A percentile compares a stretch with the other conserved stretches of the same genome.
Evolutionary conservation across 2,888 invertebrate genomes (phyloP).

Genomic region (Lingula anatina): DNA sequence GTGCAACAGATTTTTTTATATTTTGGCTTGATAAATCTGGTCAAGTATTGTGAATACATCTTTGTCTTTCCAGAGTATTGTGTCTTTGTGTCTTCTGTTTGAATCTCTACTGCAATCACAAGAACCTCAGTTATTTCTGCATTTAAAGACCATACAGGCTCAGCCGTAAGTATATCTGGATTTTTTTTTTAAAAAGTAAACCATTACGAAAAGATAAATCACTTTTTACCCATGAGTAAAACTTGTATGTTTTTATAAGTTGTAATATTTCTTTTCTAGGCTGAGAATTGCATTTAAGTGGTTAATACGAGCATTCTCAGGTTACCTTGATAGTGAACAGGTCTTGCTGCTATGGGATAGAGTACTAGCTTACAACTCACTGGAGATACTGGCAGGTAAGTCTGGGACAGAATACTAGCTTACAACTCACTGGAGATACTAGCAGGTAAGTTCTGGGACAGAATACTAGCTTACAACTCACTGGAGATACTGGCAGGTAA

Average conservation of each 20-base stretch:
- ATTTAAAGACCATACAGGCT: slow-evolving; percentile 80
- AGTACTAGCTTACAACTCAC: slow-evolving; percentile 82
- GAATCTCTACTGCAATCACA: slow-evolving; percentile 84
- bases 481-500: too few relatives aligned
- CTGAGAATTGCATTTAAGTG: slow-evolving; percentile 90
- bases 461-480: too few relatives aligned
- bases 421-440: too few relatives aligned
- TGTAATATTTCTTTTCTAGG: too few relatives aligned
- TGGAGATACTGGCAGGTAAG: slow-evolving; percentile 73
- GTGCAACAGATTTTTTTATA: too few relatives aligned
- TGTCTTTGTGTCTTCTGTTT: slow-evolving; percentile 81
- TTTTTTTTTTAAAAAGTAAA: too few relatives aligned
- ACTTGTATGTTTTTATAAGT: too few relatives aligned
- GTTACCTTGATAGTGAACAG: slow-evolving; percentile 88
- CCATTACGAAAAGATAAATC: too few relatives aligned
- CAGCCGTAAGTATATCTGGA: slow-evolving; percentile 79
- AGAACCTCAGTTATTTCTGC: slow-evolving; percentile 85
- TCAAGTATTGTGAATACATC: neutral
- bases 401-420: too few relatives aligned
- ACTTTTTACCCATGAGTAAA: too few relatives aligned
- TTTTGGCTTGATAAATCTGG: neutral
- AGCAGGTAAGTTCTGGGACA: too few relatives aligned
- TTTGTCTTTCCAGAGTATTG: slow-evolving; percentile 64
- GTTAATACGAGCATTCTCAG: slow-evolving; percentile 94
- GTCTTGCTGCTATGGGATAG: slow-evolving; percentile 89